Evolutionary conservation across 2,797 vertebrate species (phyloP).

Genomic region (Pseudocheirus occidentalis): DNA sequence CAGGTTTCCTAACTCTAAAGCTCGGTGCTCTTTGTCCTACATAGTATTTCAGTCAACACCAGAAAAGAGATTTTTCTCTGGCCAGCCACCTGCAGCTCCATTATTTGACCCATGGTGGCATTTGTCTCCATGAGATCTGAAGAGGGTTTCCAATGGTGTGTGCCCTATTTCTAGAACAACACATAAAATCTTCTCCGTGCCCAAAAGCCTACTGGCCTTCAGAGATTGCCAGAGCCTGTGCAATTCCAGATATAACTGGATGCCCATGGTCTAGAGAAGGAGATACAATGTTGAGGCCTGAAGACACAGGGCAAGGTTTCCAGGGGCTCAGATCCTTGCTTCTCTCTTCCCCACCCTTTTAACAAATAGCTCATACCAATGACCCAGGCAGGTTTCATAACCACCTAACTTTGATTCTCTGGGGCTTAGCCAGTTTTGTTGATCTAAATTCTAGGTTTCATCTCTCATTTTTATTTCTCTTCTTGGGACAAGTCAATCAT

Average conservation of each 20-base stretch:
- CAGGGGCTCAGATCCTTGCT: neutral
- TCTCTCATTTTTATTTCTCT: neutral
- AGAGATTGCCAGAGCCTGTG: neutral
- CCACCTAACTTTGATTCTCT: fast-evolving
- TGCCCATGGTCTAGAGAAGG: neutral
- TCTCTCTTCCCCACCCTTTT: neutral
- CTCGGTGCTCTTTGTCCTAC: neutral
- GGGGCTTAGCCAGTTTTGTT: fast-evolving
- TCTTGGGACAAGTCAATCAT: neutral
- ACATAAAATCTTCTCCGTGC: neutral
- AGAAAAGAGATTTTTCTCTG: neutral
- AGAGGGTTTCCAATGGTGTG: neutral
- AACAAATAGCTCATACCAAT: neutral
- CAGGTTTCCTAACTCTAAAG: neutral
- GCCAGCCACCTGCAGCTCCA: neutral
- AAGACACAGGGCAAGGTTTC: neutral
- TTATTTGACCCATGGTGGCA: neutral
- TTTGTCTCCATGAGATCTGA: neutral
- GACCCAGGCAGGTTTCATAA: fast-evolving
- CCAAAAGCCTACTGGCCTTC: neutral
- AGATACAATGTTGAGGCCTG: fast-evolving
- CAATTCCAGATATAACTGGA: neutral
- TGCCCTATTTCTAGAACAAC: neutral
- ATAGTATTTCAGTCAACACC: neutral
- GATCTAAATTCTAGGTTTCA: fast-evolving